Conservation (phyloP, 2,113 vertebrate genomes). For the Phyllostomus hastatus region DNA sequence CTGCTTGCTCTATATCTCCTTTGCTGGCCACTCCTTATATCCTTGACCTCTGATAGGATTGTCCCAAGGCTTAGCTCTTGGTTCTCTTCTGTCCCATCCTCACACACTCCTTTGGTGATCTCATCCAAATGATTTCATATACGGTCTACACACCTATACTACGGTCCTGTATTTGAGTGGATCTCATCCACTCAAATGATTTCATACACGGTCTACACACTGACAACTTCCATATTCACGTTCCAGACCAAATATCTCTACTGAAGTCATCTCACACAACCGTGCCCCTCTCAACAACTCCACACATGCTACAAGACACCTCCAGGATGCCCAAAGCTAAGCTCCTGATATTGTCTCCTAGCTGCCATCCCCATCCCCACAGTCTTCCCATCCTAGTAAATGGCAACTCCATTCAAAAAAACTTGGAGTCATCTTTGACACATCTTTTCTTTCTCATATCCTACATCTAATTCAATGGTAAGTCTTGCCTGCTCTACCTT, state of each 20-base stretch:
- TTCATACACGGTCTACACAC: background rate
- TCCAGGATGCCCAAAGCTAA: background rate
- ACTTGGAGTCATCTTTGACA: background rate
- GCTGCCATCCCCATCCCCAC: no score
- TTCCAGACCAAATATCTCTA: background rate
- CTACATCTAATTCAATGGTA: background rate
- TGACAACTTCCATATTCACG: background rate
- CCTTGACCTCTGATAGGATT: background rate
- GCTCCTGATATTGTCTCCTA: background rate
- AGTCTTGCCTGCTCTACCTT: background rate
- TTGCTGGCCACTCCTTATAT: background rate
- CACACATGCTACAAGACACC: fast-evolving
- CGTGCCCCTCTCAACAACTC: fast-evolving
- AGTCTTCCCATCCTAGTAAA: background rate
- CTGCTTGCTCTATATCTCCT: background rate
- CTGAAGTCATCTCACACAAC: background rate
- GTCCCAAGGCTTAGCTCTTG: background rate
- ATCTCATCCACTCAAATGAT: background rate
- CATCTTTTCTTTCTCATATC: background rate
- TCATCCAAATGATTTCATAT: background rate
- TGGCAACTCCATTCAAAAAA: background rate
- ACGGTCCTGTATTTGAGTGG: no score
- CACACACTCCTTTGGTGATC: background rate
- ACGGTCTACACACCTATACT: background rate
- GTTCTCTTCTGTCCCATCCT: background rate